Percentiles rank a stretch among this genome's conserved stretches.
These are phyloP conservation scores for Trematocara macrostoma DNA, from an alignment of 2,113 vertebrate species.

Conservation along the genomic window DNA sequence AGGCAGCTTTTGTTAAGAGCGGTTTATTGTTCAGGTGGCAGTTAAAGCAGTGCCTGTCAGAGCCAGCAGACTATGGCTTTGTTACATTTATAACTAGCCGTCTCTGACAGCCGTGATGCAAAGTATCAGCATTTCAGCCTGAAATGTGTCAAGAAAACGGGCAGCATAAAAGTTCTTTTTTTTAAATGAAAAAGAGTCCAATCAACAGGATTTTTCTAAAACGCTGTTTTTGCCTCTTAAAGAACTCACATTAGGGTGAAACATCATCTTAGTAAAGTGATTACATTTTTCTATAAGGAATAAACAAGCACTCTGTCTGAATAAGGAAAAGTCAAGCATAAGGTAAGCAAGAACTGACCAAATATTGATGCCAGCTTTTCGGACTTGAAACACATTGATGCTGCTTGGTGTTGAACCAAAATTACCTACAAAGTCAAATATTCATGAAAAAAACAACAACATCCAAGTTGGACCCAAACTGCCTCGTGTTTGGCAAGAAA, in stretches of 20 bases:
- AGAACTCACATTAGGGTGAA: not conserved
- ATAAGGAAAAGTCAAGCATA: not conserved
- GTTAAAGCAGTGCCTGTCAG: not conserved
- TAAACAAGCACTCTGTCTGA: not conserved
- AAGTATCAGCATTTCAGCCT: not conserved
- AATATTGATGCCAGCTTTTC: not conserved
- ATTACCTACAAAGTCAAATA: not conserved
- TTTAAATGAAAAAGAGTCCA: not conserved
- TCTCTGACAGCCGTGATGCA: not conserved
- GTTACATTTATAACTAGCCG: not conserved
- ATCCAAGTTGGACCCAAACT: not conserved
- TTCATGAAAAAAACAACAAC: not conserved
- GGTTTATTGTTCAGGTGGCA: slow-evolving; percentile 2
- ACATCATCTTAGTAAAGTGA: not conserved
- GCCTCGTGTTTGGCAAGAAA: not conserved
- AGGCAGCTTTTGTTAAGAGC: not conserved
- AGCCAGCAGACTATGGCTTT: not conserved
- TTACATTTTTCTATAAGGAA: not conserved
- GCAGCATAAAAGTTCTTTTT: not conserved
- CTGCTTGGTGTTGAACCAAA: rapidly evolving
- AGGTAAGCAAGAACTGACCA: not conserved
- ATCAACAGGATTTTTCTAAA: not conserved
- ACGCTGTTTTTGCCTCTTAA: rapidly evolving
- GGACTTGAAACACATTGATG: not conserved
- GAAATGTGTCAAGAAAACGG: not conserved